phyloP scores from a whole-genome alignment of 2,888 invertebrate genomes.

The Leptinotarsa tumamoca region DNA sequence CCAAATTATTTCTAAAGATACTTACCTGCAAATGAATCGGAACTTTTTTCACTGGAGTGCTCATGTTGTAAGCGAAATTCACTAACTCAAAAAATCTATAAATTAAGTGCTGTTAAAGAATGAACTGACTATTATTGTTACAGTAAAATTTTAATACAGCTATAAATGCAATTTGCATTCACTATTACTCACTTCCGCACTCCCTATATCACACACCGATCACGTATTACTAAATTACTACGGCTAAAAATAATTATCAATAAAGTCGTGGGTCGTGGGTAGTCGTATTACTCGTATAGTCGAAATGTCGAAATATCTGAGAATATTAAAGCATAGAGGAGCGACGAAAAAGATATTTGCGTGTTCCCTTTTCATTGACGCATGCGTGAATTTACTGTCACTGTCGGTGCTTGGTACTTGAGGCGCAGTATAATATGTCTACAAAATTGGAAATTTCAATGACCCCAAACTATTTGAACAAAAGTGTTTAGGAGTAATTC shows the following conservation, averaged over 20 bases:
- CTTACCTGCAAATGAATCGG: constrained; percentile 92
- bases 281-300: neutral
- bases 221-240: constrained; percentile 1
- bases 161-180: constrained; percentile 17
- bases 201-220: constrained; percentile 1
- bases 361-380: too few relatives aligned
- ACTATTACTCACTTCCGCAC: constrained; percentile 16
- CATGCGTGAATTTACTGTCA: too few relatives aligned
- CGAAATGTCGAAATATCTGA: too few relatives aligned
- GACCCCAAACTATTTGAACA: too few relatives aligned
- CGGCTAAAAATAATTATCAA: constrained; percentile 3
- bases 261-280: neutral
- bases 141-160: constrained; percentile 5
- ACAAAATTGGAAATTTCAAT: too few relatives aligned
- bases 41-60: constrained; percentile 92
- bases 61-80: constrained; percentile 66
- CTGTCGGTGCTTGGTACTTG: too few relatives aligned
- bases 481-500: too few relatives aligned
- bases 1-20: constrained; percentile 12
- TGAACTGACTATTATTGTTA: neutral
- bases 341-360: too few relatives aligned
- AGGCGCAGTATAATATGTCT: too few relatives aligned
- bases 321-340: too few relatives aligned
- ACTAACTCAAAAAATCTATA: neutral
- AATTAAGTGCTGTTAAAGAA: neutral